Evolutionary conservation across 2,113 vertebrate genomes (phyloP).

Genomic region (Sorex araneus): DNA sequence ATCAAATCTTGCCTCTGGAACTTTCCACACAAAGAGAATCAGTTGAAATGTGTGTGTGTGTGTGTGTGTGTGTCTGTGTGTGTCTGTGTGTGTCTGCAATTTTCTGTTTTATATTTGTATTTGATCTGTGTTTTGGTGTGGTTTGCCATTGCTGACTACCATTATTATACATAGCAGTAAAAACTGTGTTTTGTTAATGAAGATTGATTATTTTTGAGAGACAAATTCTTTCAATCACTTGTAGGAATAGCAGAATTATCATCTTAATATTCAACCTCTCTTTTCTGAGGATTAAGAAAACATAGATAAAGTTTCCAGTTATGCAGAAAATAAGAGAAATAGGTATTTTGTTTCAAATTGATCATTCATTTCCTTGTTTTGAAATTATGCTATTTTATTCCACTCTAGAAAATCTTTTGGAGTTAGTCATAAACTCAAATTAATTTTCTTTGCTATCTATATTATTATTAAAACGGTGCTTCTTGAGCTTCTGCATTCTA

Average conservation of each 20-base stretch:
- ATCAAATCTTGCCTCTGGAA: slow-evolving; percentile 58
- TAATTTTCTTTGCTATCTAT: neutral
- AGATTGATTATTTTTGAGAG: neutral
- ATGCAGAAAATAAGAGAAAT: neutral
- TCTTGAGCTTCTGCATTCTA: slow-evolving; percentile 36
- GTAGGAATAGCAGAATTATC: neutral
- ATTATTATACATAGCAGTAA: neutral
- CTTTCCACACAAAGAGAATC: neutral
- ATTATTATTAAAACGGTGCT: neutral
- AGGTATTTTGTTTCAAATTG: neutral
- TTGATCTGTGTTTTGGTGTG: neutral
- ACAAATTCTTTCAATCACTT: neutral
- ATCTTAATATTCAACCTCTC: neutral
- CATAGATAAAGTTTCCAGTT: neutral
- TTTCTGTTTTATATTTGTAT: slow-evolving; percentile 16
- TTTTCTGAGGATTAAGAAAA: neutral
- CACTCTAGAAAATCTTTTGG: neutral
- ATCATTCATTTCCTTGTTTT: neutral
- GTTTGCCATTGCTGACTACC: neutral
- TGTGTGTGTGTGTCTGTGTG: neutral
- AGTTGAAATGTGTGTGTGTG: neutral
- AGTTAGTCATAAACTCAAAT: neutral
- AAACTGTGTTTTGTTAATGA: neutral
- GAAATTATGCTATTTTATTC: slow-evolving; percentile 15
- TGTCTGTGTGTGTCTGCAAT: neutral